phyloP scores from a whole-genome alignment of 2,888 invertebrate species.

The Monochamus alternatus region DNA sequence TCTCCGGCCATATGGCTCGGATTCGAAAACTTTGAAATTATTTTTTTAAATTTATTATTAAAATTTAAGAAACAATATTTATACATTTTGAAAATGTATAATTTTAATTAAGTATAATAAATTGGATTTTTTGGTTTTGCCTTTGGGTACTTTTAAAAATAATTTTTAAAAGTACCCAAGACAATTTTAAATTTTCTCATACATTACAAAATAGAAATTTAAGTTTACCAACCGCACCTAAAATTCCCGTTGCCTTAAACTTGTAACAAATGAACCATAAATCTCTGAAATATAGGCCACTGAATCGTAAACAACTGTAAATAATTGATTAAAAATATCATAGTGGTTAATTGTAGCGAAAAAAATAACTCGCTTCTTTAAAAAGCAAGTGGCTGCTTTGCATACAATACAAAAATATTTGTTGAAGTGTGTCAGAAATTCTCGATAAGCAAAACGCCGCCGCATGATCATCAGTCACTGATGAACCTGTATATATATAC shows the following conservation, averaged over 20 bases:
- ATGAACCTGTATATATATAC: no score
- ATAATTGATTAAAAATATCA: neutral
- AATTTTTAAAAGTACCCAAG: no score
- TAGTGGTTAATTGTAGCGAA: slow-evolving; percentile 4
- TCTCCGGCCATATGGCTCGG: no score
- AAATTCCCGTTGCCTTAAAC: neutral
- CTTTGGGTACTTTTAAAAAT: no score
- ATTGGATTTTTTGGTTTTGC: no score
- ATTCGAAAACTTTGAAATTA: no score
- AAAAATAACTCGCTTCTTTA: slow-evolving; percentile 2
- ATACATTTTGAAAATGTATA: no score
- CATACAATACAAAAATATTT: slow-evolving; percentile 7
- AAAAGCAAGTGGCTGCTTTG: neutral
- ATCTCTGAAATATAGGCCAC: slow-evolving; percentile 3
- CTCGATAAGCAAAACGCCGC: neutral
- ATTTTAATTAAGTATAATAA: no score
- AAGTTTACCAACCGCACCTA: neutral
- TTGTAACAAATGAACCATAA: neutral
- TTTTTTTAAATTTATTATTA: no score
- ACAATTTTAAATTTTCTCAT: neutral
- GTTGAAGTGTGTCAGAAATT: slow-evolving; percentile 9
- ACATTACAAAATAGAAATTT: neutral
- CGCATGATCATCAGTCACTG: neutral
- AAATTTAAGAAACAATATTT: no score
- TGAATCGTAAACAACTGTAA: neutral